Base-by-base conservation (phyloP, 23 tunicate species). In the Aplidium turbinatum region DNA sequence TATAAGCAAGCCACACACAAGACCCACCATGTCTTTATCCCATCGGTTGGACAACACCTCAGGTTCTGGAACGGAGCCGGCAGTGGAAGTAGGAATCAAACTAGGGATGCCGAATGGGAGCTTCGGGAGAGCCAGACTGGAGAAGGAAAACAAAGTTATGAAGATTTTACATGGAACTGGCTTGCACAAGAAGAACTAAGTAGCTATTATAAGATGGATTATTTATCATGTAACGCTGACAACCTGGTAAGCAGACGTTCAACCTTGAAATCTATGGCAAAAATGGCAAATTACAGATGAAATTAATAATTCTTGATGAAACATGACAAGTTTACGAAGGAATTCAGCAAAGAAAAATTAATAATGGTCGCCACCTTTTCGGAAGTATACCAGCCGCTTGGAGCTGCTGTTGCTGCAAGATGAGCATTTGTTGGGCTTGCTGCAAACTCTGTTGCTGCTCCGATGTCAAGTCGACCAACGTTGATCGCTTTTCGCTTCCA, bases 301-400 rank as follows among this genome's bases (percentile, higher is more conserved):
- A n/a, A n/a, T n/a, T n/a, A n/a, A n/a, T n/a, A n/a, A n/a, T n/a
- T n/a, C n/a, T n/a, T n/a, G n/a, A n/a, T n/a, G n/a, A n/a, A n/a
- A n/a, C n/a, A n/a, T n/a, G n/a, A n/a, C n/a, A n/a, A n/a, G n/a
- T n/a, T n/a, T n/a, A n/a, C n/a, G n/a, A n/a, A 42, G 50, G 11
- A 16, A 42, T 42, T 11, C 13, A 42, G 50, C 50, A 42, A 9
- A 42, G 50, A 42, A 9, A 42, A 9, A 11, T n/a, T n/a, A n/a
- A n/a, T n/a, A n/a, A n/a, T n/a, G 28, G 38, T 3, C 4, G 38
- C 48, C 72, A 89, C 96, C 78, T 79, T 0, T 87, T 34, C 40
- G 90, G 85, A 21, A 89, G 60, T 18, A 89, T 80, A 72, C 96
- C 96, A 33, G 96, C 96, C 19, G 82, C 96, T 63, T 89, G 96